phyloP scores from a whole-genome alignment of 2,888 invertebrate genomes.

The Deilephila porcellus region DNA sequence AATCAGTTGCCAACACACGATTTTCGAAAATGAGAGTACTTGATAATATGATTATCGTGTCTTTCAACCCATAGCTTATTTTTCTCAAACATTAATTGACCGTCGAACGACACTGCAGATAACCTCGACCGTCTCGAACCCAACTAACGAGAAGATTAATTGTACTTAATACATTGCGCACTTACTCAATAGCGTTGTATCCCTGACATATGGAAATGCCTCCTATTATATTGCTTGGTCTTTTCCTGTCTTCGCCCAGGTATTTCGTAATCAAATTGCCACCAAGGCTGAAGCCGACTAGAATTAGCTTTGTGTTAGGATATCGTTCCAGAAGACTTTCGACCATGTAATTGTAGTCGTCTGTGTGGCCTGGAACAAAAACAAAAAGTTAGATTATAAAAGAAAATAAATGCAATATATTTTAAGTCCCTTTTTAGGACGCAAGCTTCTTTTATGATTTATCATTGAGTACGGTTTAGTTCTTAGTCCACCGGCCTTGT shows the following conservation, averaged over 20 bases:
- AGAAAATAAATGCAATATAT: too few species aligned
- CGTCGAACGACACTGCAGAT: constrained; percentile 33
- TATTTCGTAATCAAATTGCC: constrained; percentile 97
- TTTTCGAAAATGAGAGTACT: background rate
- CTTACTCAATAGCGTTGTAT: constrained; percentile 95
- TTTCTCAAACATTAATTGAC: constrained; percentile 12
- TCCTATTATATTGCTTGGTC: constrained; percentile 90
- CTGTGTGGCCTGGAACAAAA: constrained; percentile 90
- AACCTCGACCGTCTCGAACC: constrained; percentile 39
- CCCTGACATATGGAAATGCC: constrained; percentile 97
- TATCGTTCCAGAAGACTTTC: constrained; percentile 89
- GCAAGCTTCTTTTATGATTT: too few species aligned
- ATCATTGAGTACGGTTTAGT: background rate
- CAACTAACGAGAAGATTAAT: constrained; percentile 1
- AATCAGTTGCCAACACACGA: background rate
- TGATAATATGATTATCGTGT: background rate
- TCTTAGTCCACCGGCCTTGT: background rate
- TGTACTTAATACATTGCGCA: constrained; percentile 45
- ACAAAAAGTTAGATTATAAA: constrained; percentile 3
- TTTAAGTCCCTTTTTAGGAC: too few species aligned
- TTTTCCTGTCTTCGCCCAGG: constrained; percentile 90
- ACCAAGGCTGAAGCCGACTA: constrained; percentile 97
- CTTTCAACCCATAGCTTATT: constrained; percentile 3
- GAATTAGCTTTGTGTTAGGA: constrained; percentile 90
- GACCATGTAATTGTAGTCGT: constrained; percentile 94